A percentile compares a stretch with the other conserved stretches of the same genome.
Evolutionary conservation across 2,797 vertebrate genomes (phyloP).

Genomic region (Etheostoma perlongum): DNA sequence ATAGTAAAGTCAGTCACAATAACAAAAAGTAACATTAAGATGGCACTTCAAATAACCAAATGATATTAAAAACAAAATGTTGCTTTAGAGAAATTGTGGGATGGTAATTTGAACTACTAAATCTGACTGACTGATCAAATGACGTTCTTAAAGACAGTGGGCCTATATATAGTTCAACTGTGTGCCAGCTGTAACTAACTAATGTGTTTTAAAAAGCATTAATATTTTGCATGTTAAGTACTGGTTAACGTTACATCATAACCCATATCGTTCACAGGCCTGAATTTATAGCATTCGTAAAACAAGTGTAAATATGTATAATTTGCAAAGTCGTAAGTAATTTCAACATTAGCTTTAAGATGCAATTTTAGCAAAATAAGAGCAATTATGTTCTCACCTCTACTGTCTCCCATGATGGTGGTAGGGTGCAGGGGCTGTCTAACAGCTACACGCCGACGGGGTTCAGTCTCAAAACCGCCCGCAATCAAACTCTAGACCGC

Average conservation of each 20-base stretch:
- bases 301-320: background rate
- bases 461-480: conserved; percentile 56
- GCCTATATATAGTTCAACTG: background rate
- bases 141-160: background rate
- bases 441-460: conserved; percentile 55
- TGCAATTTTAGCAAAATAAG: background rate
- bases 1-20: background rate
- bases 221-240: background rate
- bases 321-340: background rate
- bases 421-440: conserved; percentile 30
- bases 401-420: conserved; percentile 86
- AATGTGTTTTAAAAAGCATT: background rate
- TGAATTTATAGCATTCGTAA: background rate
- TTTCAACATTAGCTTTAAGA: background rate
- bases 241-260: background rate
- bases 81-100: background rate
- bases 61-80: background rate
- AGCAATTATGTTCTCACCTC: conserved; percentile 78
- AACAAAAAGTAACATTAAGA: background rate
- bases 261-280: background rate
- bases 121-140: background rate
- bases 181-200: background rate
- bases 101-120: background rate
- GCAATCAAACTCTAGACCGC: conserved; percentile 84
- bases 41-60: no score